phyloP scores from a whole-genome alignment of 2,797 vertebrate species.

The Ambastaia sidthimunki region DNA sequence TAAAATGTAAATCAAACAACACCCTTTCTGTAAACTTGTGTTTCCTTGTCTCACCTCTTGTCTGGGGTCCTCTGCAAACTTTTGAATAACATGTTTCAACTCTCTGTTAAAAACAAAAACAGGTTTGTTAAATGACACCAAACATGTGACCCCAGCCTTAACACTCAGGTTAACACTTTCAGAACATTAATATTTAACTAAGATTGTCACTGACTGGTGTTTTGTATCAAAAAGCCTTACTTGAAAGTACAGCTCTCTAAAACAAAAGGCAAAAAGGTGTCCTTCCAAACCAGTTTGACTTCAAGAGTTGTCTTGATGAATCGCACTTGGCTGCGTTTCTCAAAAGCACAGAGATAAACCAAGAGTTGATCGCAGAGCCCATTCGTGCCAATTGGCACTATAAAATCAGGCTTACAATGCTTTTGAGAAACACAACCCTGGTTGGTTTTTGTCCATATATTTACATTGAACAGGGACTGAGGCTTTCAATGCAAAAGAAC shows the following conservation, averaged over 20 bases:
- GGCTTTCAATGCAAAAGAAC: background rate
- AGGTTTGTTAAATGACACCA: slow-evolving; percentile 7
- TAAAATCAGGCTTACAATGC: no score
- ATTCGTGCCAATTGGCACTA: no score
- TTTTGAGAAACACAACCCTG: no score
- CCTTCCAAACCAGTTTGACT: background rate
- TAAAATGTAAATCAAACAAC: slow-evolving; percentile 3
- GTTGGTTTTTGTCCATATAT: background rate
- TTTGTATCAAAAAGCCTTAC: background rate
- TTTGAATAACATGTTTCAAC: slow-evolving; percentile 97
- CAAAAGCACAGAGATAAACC: no score
- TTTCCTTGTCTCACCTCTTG: slow-evolving; percentile 87
- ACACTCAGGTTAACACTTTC: background rate
- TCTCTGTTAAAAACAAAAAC: slow-evolving; percentile 79
- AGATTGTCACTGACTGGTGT: no score
- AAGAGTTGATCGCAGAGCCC: no score
- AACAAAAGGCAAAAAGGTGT: no score
- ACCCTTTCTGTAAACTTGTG: slow-evolving; percentile 31
- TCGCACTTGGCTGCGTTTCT: background rate
- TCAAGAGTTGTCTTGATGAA: background rate
- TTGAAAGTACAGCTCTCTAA: background rate
- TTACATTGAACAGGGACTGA: background rate
- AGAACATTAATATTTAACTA: background rate
- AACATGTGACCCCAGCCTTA: background rate
- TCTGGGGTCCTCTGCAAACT: slow-evolving; percentile 95